Conservation (phyloP, 92 coral and sea anemone genomes). For the Heteractis magnifica region DNA sequence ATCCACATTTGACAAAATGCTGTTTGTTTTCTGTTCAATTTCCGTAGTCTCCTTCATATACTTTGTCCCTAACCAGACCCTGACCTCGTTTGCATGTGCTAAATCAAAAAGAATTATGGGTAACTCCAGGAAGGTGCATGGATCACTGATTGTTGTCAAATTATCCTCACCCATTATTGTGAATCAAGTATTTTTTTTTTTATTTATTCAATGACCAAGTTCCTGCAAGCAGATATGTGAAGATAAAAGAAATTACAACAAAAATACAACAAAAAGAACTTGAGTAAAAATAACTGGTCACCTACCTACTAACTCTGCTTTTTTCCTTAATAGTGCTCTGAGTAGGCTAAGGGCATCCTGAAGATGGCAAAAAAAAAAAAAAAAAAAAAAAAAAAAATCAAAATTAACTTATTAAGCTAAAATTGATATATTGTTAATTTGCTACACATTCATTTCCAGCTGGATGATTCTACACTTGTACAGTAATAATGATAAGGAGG, state of each 20-base stretch:
- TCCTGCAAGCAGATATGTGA: neutral
- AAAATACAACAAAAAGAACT: neutral
- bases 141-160: too few species aligned
- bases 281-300: neutral
- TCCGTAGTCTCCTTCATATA: too few species aligned
- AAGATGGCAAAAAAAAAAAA: neutral
- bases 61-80: too few species aligned
- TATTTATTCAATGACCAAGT: neutral
- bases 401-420: neutral
- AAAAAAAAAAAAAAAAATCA: neutral
- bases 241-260: neutral
- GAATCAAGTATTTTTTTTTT: too few species aligned
- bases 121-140: too few species aligned
- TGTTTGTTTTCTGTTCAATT: too few species aligned
- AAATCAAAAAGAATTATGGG: too few species aligned
- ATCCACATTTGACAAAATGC: too few species aligned
- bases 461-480: neutral
- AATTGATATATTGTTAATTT: neutral
- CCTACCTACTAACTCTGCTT: constrained; percentile 94
- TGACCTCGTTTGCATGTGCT: too few species aligned
- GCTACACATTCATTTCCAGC: too few species aligned
- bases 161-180: too few species aligned
- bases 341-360: constrained; percentile 91
- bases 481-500: neutral
- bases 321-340: constrained; percentile 82